Evolutionary conservation across 2,888 invertebrate genomes (phyloP).

Genomic region (Noctua janthina): DNA sequence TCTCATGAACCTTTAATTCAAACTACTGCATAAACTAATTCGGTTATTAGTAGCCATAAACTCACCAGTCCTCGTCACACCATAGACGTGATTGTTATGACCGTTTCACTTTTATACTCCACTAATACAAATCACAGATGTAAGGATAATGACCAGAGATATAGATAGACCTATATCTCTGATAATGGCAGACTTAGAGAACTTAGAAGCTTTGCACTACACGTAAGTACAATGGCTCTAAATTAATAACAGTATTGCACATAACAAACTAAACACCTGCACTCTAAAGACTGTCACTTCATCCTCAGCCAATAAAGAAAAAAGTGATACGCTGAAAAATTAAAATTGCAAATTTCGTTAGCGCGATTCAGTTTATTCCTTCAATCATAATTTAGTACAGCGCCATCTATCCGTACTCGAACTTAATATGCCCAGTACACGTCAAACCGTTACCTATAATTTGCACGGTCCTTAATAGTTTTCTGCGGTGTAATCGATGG

Average conservation of each 20-base stretch:
- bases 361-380: slow-evolving; percentile 19
- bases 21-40: not conserved
- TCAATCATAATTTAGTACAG: slow-evolving; percentile 43
- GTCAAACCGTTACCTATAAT: slow-evolving; percentile 56
- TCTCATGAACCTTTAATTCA: not conserved
- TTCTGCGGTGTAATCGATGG: slow-evolving; percentile 66
- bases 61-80: not conserved
- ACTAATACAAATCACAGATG: no score
- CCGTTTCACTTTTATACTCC: not conserved
- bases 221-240: no score
- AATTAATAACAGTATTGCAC: no score
- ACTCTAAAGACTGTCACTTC: slow-evolving; percentile 1
- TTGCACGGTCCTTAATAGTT: slow-evolving; percentile 68
- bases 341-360: slow-evolving; percentile 24
- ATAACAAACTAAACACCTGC: not conserved
- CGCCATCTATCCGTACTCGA: slow-evolving; percentile 45
- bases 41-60: not conserved
- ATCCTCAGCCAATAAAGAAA: slow-evolving; percentile 1
- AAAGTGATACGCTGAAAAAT: slow-evolving; percentile 13
- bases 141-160: no score
- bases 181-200: no score
- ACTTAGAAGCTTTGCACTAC: no score
- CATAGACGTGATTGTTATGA: not conserved
- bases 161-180: no score
- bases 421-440: slow-evolving; percentile 34